phyloP scores from a whole-genome alignment of 2,797 vertebrate species.

The Sebastes hubbsi region DNA sequence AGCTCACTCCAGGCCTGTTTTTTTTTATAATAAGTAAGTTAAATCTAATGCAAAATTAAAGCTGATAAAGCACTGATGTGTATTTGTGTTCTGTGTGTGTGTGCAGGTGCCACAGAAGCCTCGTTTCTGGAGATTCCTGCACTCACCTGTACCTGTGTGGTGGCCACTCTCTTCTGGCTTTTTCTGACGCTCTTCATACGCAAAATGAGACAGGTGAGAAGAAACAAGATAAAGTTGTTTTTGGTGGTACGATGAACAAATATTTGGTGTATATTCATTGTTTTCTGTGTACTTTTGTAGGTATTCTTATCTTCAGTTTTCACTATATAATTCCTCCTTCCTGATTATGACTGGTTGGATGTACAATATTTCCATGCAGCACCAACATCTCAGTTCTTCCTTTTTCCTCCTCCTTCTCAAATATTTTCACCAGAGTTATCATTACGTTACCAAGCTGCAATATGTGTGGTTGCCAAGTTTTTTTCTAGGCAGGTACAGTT shows the following conservation, averaged over 20 bases:
- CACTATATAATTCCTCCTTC: neutral
- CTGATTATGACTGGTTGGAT: neutral
- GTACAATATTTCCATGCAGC: neutral
- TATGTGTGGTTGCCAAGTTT: neutral
- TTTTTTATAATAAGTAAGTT: neutral
- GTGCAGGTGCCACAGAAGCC: slow-evolving; percentile 82
- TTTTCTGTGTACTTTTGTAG: neutral
- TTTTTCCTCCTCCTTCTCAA: neutral
- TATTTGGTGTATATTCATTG: neutral
- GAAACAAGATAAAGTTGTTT: neutral
- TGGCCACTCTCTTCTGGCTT: slow-evolving; percentile 93
- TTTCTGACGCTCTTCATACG: slow-evolving; percentile 92
- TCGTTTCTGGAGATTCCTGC: slow-evolving; percentile 91
- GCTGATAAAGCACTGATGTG: neutral
- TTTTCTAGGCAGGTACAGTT: neutral
- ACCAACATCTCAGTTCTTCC: neutral
- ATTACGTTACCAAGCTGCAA: fast-evolving
- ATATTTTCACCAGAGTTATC: neutral
- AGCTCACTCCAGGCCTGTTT: neutral
- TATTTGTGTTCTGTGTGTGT: neutral
- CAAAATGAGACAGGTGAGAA: slow-evolving; percentile 91
- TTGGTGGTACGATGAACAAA: neutral
- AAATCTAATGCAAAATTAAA: neutral
- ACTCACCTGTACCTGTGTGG: slow-evolving; percentile 91
- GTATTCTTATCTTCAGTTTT: neutral